Conservation (phyloP, 2,113 vertebrate genomes). For the Atractosteus spatula region DNA sequence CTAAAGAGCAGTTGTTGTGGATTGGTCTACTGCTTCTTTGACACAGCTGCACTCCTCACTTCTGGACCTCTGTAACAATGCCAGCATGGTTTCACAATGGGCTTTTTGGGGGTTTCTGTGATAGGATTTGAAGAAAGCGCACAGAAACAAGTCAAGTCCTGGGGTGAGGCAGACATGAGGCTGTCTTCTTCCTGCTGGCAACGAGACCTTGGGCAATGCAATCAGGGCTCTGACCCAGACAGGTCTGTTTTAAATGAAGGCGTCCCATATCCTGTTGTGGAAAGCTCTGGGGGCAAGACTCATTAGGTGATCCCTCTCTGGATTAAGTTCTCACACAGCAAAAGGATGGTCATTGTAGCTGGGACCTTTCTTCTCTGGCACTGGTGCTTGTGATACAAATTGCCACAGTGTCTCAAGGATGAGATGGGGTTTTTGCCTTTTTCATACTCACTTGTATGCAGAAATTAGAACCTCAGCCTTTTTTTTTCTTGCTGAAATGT, state of each 20-base stretch:
- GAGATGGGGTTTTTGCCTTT: too few relatives aligned
- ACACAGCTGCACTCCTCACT: too few relatives aligned
- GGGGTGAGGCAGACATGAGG: neutral
- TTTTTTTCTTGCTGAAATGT: neutral
- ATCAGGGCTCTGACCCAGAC: slow-evolving; percentile 11
- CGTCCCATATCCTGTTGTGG: slow-evolving; percentile 11
- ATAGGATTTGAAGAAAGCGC: neutral
- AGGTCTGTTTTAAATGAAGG: neutral
- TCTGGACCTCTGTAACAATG: too few relatives aligned
- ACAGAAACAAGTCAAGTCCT: neutral
- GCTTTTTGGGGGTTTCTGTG: too few relatives aligned
- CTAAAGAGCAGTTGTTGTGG: too few relatives aligned
- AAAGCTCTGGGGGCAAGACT: slow-evolving; percentile 3
- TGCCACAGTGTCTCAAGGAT: too few relatives aligned
- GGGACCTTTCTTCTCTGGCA: neutral
- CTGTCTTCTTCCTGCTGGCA: neutral
- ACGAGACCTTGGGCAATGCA: slow-evolving; percentile 9
- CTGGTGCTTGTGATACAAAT: neutral
- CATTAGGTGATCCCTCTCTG: neutral
- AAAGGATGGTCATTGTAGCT: neutral
- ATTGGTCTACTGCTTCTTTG: too few relatives aligned
- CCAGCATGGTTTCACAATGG: too few relatives aligned
- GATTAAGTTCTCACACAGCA: neutral
- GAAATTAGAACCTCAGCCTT: too few relatives aligned
- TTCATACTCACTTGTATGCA: too few relatives aligned